Evolutionary conservation across 2,113 vertebrate genomes (phyloP).

Genomic region (Pipra filicauda): DNA sequence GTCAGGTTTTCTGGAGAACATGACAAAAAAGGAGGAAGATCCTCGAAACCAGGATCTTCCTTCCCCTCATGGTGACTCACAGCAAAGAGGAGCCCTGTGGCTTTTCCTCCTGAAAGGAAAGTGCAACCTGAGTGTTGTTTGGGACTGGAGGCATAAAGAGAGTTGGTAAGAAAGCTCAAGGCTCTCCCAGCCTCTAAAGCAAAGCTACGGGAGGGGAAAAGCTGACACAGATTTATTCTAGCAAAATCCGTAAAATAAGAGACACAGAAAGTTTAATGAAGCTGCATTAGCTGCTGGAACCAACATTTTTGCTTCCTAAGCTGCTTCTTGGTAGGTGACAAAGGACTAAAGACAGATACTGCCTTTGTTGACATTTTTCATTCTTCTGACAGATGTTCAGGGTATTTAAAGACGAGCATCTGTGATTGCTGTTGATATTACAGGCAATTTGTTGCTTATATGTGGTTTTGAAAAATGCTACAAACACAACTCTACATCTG

Average conservation of each 20-base stretch:
- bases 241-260: not conserved
- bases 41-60: not conserved
- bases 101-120: not conserved
- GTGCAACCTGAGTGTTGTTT: not conserved
- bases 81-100: not conserved
- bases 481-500: constrained; percentile 35
- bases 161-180: not conserved
- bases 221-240: not conserved
- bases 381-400: constrained; percentile 26
- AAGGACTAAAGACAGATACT: not conserved
- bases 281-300: not conserved
- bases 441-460: constrained; percentile 33
- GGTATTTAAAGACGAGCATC: constrained; percentile 4
- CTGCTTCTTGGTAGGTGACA: not conserved
- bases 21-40: not conserved
- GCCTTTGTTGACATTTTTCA: constrained; percentile 5
- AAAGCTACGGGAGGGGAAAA: not conserved
- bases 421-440: constrained; percentile 42
- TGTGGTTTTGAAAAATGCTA: not conserved
- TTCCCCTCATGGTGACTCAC: not conserved
- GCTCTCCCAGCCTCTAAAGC: not conserved
- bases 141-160: not conserved
- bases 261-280: not conserved
- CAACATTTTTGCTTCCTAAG: not conserved
- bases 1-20: not conserved